Evolutionary conservation across 2,888 invertebrate genomes (phyloP).

Genomic region (Branchipolynoe longqiensis): DNA sequence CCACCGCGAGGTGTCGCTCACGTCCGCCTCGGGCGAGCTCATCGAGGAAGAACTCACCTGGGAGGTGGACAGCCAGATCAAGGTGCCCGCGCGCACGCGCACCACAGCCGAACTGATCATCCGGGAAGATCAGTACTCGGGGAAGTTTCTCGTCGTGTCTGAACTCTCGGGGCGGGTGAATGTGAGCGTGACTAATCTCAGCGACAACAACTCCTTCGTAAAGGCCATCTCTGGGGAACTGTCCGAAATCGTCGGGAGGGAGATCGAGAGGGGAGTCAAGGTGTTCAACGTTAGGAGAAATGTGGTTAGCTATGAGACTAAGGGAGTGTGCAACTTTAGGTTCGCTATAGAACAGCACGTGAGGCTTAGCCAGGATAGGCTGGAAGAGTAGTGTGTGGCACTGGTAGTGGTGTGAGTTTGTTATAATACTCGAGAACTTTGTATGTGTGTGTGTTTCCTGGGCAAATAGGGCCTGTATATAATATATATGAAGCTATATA

Average conservation of each 20-base stretch:
- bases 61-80: constrained; percentile 83
- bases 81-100: constrained; percentile 77
- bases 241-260: constrained; percentile 72
- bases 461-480: too few relatives aligned
- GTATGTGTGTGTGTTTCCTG: too few relatives aligned
- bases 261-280: constrained; percentile 63
- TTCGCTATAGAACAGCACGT: constrained; percentile 71
- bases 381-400: constrained; percentile 18
- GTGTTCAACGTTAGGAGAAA: constrained; percentile 65
- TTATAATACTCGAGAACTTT: too few relatives aligned
- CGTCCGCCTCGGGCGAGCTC: constrained; percentile 78
- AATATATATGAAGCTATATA: too few relatives aligned
- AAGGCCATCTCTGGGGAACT: constrained; percentile 75
- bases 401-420: too few relatives aligned
- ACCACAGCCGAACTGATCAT: constrained; percentile 82
- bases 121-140: constrained; percentile 82
- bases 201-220: constrained; percentile 69
- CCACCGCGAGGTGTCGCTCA: constrained; percentile 80
- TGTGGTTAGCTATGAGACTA: constrained; percentile 71
- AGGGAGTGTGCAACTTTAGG: constrained; percentile 73
- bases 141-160: constrained; percentile 80
- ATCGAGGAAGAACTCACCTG: constrained; percentile 82
- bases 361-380: constrained; percentile 69
- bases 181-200: constrained; percentile 66
- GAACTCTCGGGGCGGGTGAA: constrained; percentile 73